phyloP scores from a whole-genome alignment of 37 sponge, comb jelly and placozoan species.

The Bolinopsis microptera region DNA sequence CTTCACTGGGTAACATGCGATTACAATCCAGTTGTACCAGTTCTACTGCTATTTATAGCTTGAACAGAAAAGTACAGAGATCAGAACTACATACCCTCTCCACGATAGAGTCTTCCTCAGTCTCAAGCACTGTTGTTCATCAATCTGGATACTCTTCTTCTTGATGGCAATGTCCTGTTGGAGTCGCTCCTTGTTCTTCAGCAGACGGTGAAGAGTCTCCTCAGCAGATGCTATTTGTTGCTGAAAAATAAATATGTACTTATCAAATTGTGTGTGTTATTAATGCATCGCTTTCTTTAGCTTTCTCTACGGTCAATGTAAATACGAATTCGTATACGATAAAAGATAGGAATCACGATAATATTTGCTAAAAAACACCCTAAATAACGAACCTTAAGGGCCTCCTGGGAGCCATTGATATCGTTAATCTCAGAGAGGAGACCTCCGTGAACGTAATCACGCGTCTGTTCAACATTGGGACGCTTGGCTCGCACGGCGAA shows the following conservation, averaged over 20 bases:
- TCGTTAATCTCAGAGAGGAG: conserved; percentile 52
- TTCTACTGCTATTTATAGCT: too few species aligned
- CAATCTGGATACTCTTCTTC: conserved; percentile 67
- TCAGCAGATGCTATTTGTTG: conserved; percentile 59
- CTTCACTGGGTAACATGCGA: not conserved
- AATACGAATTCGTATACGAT: too few species aligned
- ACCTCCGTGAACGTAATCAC: conserved; percentile 49
- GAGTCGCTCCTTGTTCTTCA: conserved; percentile 63
- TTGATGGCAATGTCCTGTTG: conserved; percentile 63
- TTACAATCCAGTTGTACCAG: too few species aligned
- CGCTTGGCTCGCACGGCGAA: conserved; percentile 62
- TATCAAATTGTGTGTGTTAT: too few species aligned
- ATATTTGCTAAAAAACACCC: not conserved
- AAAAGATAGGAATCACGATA: too few species aligned
- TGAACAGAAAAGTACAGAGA: not conserved
- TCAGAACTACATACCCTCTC: conserved; percentile 34
- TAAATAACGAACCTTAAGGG: conserved; percentile 6
- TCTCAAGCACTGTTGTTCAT: conserved; percentile 54
- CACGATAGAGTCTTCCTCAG: conserved; percentile 56
- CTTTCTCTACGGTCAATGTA: too few species aligned
- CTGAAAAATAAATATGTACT: not conserved
- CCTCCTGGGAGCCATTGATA: not conserved
- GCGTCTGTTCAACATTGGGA: conserved; percentile 59
- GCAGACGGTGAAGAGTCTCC: conserved; percentile 46
- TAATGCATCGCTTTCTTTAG: too few species aligned